Conservation (phyloP, 2,113 vertebrate genomes). For the Hypomesus transpacificus region DNA sequence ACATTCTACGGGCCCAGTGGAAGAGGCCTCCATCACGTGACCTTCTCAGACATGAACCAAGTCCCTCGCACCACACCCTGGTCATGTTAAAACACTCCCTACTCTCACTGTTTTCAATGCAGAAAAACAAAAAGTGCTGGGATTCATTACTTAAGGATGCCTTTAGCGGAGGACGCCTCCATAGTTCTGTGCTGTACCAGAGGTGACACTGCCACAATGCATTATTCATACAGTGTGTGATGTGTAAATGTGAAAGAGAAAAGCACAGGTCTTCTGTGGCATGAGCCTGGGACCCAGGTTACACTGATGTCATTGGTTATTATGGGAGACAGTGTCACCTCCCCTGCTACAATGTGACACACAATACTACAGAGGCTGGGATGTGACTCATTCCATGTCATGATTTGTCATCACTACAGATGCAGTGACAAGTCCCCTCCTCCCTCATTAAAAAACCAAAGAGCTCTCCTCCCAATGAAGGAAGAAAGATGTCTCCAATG, state of each 20-base stretch:
- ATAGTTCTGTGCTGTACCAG: no score
- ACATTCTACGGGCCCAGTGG: background rate
- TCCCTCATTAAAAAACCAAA: constrained; percentile 60
- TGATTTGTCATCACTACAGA: constrained; percentile 25
- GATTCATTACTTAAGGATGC: no score
- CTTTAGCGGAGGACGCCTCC: no score
- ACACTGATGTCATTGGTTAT: background rate
- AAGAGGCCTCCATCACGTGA: background rate
- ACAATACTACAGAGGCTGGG: constrained; percentile 16
- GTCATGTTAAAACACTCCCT: background rate
- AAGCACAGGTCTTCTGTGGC: background rate
- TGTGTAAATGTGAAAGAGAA: background rate
- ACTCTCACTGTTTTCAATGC: background rate
- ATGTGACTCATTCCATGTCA: constrained; percentile 44
- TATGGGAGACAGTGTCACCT: background rate
- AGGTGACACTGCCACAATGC: no score
- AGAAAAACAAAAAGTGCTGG: no score
- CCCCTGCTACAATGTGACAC: no score
- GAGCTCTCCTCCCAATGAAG: constrained; percentile 24
- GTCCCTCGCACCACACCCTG: background rate
- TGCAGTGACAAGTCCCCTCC: constrained; percentile 42
- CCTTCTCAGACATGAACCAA: background rate
- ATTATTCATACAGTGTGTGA: no score
- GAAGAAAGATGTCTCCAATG: constrained; percentile 49
- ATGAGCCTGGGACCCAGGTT: background rate